phyloP scores from a whole-genome alignment of 2,113 vertebrate genomes.

The Enhydra lutris region DNA sequence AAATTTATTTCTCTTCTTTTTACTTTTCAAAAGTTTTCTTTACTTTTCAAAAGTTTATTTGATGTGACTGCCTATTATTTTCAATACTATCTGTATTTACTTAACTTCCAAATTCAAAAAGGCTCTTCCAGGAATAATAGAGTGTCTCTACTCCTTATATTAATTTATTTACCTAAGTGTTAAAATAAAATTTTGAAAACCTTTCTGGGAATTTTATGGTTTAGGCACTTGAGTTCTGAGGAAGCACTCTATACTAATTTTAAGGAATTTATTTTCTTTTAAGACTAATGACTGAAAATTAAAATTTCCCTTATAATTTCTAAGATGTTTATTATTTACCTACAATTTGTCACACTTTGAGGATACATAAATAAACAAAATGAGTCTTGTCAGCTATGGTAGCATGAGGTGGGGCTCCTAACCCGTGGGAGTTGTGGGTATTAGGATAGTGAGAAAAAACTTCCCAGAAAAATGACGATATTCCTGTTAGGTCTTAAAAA shows the following conservation, averaged over 20 bases:
- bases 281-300: background rate
- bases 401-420: background rate
- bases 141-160: background rate
- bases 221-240: background rate
- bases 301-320: background rate
- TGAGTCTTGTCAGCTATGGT: background rate
- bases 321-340: background rate
- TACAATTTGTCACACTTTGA: background rate
- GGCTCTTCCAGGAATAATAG: background rate
- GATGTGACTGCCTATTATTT: background rate
- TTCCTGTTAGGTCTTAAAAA: background rate
- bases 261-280: background rate
- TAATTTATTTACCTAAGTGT: background rate
- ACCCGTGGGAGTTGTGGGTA: background rate
- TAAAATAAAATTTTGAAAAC: slow-evolving; percentile 1
- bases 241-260: background rate
- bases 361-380: background rate
- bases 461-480: background rate
- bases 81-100: background rate
- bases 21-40: background rate
- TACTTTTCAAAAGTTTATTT: background rate
- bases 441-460: background rate
- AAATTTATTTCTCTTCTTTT: background rate
- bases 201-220: background rate
- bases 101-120: background rate